Percentiles rank a stretch among this genome's conserved stretches.
phyloP scores from a whole-genome alignment of 1,140 invertebrate species.

The Trichogramma pretiosum region DNA sequence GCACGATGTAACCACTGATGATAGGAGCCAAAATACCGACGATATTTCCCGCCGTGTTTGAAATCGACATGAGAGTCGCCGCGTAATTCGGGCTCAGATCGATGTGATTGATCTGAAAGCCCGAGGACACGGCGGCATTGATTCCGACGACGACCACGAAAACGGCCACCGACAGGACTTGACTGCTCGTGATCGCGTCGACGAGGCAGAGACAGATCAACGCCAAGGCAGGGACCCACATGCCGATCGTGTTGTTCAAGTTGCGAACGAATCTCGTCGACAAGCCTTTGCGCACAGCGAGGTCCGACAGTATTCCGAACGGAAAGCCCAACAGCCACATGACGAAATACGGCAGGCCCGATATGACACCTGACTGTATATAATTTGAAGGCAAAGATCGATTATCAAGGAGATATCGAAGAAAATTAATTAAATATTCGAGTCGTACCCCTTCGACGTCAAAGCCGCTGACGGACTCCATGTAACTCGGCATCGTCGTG shows the following conservation, averaged over 20 bases:
- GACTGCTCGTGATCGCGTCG: slow-evolving; percentile 18
- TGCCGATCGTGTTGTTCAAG: slow-evolving; percentile 53
- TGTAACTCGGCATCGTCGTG: slow-evolving; percentile 83
- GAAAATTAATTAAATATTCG: no score
- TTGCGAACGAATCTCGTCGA: slow-evolving; percentile 52
- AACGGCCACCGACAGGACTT: slow-evolving; percentile 35
- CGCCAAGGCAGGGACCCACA: slow-evolving; percentile 41
- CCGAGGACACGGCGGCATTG: slow-evolving; percentile 48
- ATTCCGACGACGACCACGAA: slow-evolving; percentile 50
- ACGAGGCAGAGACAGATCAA: slow-evolving; percentile 34
- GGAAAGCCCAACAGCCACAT: slow-evolving; percentile 62
- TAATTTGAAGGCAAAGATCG: no score
- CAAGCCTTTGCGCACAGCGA: slow-evolving; percentile 47
- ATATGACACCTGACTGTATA: slow-evolving; percentile 61
- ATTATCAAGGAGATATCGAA: no score
- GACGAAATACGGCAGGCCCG: slow-evolving; percentile 69
- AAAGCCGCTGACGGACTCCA: slow-evolving; percentile 71
- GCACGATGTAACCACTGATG: slow-evolving; percentile 43
- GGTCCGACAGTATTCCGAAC: slow-evolving; percentile 55
- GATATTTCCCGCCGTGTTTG: slow-evolving; percentile 54
- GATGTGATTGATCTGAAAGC: slow-evolving; percentile 53
- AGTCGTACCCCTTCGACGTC: slow-evolving; percentile 60
- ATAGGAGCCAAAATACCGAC: slow-evolving; percentile 52
- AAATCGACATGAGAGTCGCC: slow-evolving; percentile 55
- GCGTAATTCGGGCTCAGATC: slow-evolving; percentile 59